These are phyloP conservation scores for Melospiza georgiana DNA, from an alignment of 2,113 vertebrate species.

Conservation along the genomic window DNA sequence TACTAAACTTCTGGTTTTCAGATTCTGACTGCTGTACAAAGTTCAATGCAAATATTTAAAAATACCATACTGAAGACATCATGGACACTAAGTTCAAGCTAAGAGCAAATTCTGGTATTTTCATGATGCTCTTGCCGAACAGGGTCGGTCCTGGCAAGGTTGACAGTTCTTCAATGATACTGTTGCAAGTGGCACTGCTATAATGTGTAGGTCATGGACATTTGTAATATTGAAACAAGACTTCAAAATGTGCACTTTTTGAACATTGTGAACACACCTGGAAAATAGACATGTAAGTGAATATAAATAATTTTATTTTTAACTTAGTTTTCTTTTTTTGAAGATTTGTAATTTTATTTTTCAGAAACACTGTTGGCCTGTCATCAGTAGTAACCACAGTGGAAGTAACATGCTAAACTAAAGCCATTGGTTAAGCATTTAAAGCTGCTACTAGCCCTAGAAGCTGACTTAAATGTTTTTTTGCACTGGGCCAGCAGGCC, in stretches of 20 bases:
- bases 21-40: neutral
- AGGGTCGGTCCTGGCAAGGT: neutral
- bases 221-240: neutral
- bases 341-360: constrained; percentile 27
- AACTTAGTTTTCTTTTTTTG: neutral
- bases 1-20: constrained; percentile 3
- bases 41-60: constrained; percentile 23
- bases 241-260: constrained; percentile 40
- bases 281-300: neutral
- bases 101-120: neutral
- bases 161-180: neutral
- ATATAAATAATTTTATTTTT: neutral
- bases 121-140: neutral
- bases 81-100: neutral
- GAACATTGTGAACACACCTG: constrained; percentile 6
- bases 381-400: neutral
- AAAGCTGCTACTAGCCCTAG: constrained; percentile 8
- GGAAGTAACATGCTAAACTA: constrained; percentile 9
- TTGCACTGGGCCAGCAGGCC: constrained; percentile 42
- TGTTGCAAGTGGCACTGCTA: neutral
- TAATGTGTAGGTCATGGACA: neutral
- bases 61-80: neutral
- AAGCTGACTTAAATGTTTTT: neutral
- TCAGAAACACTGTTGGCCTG: neutral
- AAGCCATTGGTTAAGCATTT: neutral